These are phyloP conservation scores for Ctenochaetus hawaiiensis DNA, from an alignment of 2,797 vertebrate genomes.

Conservation along the genomic window DNA sequence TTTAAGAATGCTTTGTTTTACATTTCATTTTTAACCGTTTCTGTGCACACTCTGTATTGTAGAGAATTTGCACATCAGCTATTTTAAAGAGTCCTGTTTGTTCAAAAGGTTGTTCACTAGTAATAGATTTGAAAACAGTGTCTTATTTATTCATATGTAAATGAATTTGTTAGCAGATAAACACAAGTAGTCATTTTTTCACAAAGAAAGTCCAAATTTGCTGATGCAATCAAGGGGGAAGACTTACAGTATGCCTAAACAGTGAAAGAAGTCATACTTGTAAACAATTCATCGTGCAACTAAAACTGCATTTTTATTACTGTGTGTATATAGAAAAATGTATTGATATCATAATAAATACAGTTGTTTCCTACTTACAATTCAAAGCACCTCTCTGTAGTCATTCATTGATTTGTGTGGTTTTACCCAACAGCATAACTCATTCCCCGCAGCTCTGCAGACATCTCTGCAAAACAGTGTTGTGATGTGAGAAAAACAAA, in stretches of 20 bases:
- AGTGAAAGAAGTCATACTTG: constrained; percentile 72
- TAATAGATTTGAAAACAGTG: constrained; percentile 61
- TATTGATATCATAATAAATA: constrained; percentile 89
- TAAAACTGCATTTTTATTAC: constrained; percentile 86
- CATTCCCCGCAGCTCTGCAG: constrained; percentile 10
- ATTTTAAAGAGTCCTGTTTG: constrained; percentile 56
- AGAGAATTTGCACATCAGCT: constrained; percentile 65
- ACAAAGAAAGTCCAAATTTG: constrained; percentile 81
- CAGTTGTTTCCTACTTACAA: constrained; percentile 85
- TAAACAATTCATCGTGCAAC: constrained; percentile 82
- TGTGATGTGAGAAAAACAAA: constrained; percentile 30
- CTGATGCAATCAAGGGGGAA: constrained; percentile 83
- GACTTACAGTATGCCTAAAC: constrained; percentile 63
- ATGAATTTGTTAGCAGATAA: constrained; percentile 60
- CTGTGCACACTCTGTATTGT: constrained; percentile 47
- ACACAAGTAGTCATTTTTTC: constrained; percentile 16
- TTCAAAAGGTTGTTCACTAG: constrained; percentile 59
- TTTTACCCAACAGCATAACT: constrained; percentile 10
- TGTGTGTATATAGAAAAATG: constrained; percentile 85
- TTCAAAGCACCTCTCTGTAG: constrained; percentile 29
- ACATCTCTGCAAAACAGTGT: constrained; percentile 11
- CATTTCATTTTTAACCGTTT: constrained; percentile 44
- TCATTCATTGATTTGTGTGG: constrained; percentile 8
- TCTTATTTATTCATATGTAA: constrained; percentile 79
- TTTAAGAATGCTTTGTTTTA: constrained; percentile 38